Conservation (phyloP, 1,140 invertebrate species). For the Armadillidium nasatum region DNA sequence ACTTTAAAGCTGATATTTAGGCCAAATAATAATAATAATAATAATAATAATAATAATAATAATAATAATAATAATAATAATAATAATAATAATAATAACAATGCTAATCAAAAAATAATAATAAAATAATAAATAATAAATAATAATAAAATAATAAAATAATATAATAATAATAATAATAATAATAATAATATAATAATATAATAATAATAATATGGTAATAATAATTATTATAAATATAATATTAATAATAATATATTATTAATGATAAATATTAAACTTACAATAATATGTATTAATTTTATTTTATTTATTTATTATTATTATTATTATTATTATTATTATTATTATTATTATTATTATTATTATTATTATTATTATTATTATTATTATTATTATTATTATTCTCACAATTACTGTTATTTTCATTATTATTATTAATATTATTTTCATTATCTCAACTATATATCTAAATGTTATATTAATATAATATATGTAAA, state of each 20-base stretch:
- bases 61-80: slow-evolving; percentile 5
- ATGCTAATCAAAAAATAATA: background rate
- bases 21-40: slow-evolving; percentile 2
- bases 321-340: too few relatives aligned
- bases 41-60: background rate
- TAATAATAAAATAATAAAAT: background rate
- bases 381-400: too few relatives aligned
- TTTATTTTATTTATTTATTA: too few relatives aligned
- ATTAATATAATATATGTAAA: too few relatives aligned
- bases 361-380: too few relatives aligned
- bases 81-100: background rate
- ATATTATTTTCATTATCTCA: too few relatives aligned
- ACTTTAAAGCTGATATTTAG: background rate
- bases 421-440: too few relatives aligned
- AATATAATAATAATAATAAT: background rate
- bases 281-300: too few relatives aligned
- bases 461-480: too few relatives aligned
- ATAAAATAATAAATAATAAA: background rate
- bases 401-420: too few relatives aligned
- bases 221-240: background rate
- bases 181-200: background rate
- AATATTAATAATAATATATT: background rate
- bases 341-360: too few relatives aligned
- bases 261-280: background rate
- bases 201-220: background rate